A percentile compares a stretch with the other conserved stretches of the same genome.
Conservation (phyloP, 2,888 invertebrate species). For the Pyralis farinalis region DNA sequence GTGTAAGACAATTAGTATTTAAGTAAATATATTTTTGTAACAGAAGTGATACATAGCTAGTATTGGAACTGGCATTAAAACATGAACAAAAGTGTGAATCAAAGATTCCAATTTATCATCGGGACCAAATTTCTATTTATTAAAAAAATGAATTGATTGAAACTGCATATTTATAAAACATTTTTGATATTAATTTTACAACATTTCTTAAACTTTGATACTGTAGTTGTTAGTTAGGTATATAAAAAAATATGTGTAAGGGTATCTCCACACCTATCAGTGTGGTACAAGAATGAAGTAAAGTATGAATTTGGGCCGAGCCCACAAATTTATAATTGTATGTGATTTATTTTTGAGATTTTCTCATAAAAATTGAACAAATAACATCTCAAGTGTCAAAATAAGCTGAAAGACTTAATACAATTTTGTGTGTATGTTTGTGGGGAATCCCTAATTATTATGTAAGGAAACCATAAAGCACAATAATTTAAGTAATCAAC, state of each 20-base stretch:
- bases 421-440: background rate
- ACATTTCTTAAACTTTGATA: background rate
- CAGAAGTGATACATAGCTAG: slow-evolving; percentile 13
- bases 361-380: too few species aligned
- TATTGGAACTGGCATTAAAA: slow-evolving; percentile 20
- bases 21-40: slow-evolving; percentile 13
- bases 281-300: too few species aligned
- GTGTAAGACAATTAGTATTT: slow-evolving; percentile 19
- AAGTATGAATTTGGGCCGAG: too few species aligned
- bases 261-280: background rate
- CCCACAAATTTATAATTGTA: too few species aligned
- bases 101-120: slow-evolving; percentile 39
- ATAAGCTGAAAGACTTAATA: too few species aligned
- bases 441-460: background rate
- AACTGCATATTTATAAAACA: slow-evolving; percentile 4
- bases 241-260: slow-evolving; percentile 1
- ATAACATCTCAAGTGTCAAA: too few species aligned
- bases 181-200: background rate
- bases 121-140: slow-evolving; percentile 36
- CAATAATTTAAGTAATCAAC: slow-evolving; percentile 52
- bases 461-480: slow-evolving; percentile 41
- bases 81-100: slow-evolving; percentile 32
- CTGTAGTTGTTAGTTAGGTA: background rate
- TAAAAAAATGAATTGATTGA: slow-evolving; percentile 18
- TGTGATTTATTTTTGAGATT: too few species aligned